Evolutionary conservation across 2,797 vertebrate genomes (phyloP), one percentile per base, ranked within the genome.

Genomic region (Pangasius larnaudii): DNA sequence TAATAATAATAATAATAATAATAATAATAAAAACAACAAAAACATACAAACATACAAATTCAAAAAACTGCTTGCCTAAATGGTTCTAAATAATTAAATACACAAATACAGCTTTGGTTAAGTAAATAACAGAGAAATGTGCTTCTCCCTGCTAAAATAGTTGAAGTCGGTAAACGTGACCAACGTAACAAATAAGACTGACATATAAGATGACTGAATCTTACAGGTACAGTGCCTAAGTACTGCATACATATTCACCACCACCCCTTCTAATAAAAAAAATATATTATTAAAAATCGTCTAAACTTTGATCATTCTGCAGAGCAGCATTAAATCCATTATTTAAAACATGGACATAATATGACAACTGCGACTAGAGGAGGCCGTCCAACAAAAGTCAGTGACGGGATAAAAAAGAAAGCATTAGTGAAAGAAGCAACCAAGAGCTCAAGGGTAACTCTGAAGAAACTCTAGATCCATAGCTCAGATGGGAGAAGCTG

Each of bases 1-100:
- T n/a, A 39, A 39, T 39, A 39, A 39, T 39, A 39, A 39, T 39
- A 39, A 39, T 39, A 5, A 36, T 36, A 36, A 24, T 24, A 53
- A 53, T 2, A 53, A 53, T 3, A 51, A 56, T 3, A 56, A 58
- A 61, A 22, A 19, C 16, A 56, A 56, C 19, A 24, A 61, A 61
- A 61, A 61, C 4, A 61, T 61, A 36, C 2, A n/a, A n/a, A n/a
- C n/a, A n/a, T 61, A 61, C 59, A 61, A 61, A 61, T 61, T 10
- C 2, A 27, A 61, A 61, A 2, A 24, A 10, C 2, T 27, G 6
- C 24, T 61, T 61, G 59, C 22, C 2, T 61, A 36, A 69, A 69
- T 33, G 14, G 67, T 36, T 71, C 16, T 71, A 80, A 58, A 56
- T 80, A 58, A 80, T 58, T 42, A 59, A n/a, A 63, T 63, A 81